Conservation (phyloP, 2,113 vertebrate species). For the Panthera uncia region DNA sequence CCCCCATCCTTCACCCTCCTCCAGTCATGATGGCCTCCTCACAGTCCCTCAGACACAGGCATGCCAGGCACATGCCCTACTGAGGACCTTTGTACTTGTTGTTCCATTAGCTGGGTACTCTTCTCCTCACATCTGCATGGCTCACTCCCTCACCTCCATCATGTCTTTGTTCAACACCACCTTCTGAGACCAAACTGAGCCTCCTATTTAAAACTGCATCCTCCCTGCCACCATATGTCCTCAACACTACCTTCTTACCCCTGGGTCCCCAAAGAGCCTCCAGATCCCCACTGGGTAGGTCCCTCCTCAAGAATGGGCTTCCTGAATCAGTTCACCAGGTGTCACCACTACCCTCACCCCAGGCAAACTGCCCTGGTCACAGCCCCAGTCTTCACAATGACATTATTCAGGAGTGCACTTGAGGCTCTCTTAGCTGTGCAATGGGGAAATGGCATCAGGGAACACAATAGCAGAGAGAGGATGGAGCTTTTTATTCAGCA, state of each 20-base stretch:
- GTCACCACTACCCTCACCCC: neutral
- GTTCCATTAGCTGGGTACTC: accelerated
- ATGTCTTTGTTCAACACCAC: neutral
- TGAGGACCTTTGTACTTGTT: neutral
- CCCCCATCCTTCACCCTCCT: neutral
- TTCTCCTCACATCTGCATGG: neutral
- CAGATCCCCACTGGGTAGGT: neutral
- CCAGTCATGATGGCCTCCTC: neutral
- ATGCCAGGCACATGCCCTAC: neutral
- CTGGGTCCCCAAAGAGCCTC: neutral
- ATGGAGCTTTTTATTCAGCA: neutral
- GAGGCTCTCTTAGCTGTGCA: neutral
- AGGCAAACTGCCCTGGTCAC: neutral
- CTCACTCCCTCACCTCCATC: neutral
- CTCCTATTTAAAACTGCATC: neutral
- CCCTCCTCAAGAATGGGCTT: neutral
- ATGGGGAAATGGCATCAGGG: neutral
- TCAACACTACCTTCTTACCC: neutral
- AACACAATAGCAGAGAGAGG: neutral
- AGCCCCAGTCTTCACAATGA: neutral
- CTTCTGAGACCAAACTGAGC: neutral
- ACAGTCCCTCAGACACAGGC: neutral
- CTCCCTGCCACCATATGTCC: neutral
- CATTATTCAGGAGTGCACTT: neutral
- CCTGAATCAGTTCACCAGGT: neutral